These are phyloP conservation scores for Aradus depressus DNA, from an alignment of 2,888 invertebrate species.

Conservation along the genomic window DNA sequence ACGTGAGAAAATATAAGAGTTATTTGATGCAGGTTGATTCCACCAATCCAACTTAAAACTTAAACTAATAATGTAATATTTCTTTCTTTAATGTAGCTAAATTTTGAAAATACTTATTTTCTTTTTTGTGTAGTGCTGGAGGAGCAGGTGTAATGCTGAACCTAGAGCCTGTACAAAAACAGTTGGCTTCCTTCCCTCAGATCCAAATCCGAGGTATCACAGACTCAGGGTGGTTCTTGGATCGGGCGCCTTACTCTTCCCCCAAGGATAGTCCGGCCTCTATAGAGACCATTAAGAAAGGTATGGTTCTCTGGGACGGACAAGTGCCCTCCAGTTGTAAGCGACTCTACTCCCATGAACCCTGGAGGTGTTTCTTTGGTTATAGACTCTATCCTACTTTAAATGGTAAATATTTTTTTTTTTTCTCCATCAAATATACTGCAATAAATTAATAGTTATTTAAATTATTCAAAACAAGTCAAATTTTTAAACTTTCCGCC, in stretches of 20 bases:
- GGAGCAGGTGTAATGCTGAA: constrained; percentile 90
- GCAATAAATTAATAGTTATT: too few relatives aligned
- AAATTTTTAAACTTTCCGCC: too few relatives aligned
- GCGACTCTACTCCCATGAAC: constrained; percentile 54
- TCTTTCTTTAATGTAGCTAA: too few relatives aligned
- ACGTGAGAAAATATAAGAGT: too few relatives aligned
- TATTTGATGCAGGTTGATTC: too few relatives aligned
- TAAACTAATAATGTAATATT: neutral
- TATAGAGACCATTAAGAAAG: constrained; percentile 55
- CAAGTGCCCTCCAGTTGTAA: constrained; percentile 67
- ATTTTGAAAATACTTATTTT: neutral
- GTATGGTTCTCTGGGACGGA: constrained; percentile 69
- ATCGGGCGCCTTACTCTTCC: constrained; percentile 62
- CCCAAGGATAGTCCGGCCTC: constrained; percentile 45
- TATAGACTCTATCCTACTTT: constrained; percentile 77
- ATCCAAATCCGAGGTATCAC: constrained; percentile 71
- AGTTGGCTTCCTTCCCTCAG: constrained; percentile 50
- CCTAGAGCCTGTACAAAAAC: constrained; percentile 65
- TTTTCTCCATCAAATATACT: too few relatives aligned
- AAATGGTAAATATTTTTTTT: too few relatives aligned
- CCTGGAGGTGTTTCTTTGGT: constrained; percentile 89
- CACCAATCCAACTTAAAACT: too few relatives aligned
- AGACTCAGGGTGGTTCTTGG: constrained; percentile 92
- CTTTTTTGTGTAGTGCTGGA: constrained; percentile 61
- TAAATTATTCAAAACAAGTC: too few relatives aligned